Evolutionary conservation across 2,113 vertebrate genomes (phyloP).

Genomic region (Microtus richardsoni): DNA sequence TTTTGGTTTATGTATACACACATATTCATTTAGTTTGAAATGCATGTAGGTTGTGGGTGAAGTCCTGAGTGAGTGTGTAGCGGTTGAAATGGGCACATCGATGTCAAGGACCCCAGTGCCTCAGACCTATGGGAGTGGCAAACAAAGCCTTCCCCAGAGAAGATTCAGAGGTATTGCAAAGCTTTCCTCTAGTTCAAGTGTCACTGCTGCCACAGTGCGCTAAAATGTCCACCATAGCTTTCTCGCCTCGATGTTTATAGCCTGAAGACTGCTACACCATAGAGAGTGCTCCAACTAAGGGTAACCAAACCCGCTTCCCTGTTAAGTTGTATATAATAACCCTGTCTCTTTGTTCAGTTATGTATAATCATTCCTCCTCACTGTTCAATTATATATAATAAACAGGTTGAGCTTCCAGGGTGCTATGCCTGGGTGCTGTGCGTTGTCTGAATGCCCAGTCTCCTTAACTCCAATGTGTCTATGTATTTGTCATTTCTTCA

Average conservation of each 20-base stretch:
- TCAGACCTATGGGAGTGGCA: background rate
- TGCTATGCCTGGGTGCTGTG: background rate
- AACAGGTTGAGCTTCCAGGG: background rate
- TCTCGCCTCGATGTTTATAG: background rate
- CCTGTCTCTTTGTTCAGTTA: no score
- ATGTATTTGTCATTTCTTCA: background rate
- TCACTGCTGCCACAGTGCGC: background rate
- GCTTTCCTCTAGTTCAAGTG: background rate
- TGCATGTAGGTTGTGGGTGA: background rate
- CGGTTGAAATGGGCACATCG: background rate
- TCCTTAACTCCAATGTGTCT: background rate
- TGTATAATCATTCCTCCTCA: no score
- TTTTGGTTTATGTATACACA: background rate
- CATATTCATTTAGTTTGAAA: background rate
- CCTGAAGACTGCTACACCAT: background rate
- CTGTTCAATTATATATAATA: no score
- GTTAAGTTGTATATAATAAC: background rate
- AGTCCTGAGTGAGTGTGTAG: background rate
- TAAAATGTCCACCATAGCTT: background rate
- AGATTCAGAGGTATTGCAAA: background rate
- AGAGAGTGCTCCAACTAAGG: background rate
- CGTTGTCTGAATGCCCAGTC: background rate
- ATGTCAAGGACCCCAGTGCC: background rate
- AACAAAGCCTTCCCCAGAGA: background rate
- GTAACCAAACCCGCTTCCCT: background rate